Conservation (phyloP, 2,113 vertebrate genomes). For the Podarcis cretensis region DNA sequence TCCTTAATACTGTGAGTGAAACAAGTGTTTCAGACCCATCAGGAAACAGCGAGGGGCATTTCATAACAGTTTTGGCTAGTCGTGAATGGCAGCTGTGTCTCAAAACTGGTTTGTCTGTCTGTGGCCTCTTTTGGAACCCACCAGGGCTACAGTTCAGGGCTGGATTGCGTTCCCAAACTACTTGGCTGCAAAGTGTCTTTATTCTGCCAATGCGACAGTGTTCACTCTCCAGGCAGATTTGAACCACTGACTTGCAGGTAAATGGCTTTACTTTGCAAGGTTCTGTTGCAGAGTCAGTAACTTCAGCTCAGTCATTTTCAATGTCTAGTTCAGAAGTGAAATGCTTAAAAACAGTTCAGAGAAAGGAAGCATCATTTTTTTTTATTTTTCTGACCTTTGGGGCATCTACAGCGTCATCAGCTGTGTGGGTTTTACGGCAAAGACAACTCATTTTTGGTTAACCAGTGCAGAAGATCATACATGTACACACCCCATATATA, state of each 20-base stretch:
- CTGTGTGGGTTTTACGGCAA: not conserved
- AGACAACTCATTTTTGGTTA: not conserved
- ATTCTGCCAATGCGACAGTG: not conserved
- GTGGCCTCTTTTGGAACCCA: not conserved
- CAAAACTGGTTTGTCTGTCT: constrained; percentile 16
- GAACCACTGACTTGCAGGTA: not conserved
- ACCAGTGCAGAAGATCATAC: too few species aligned
- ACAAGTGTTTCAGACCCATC: constrained; percentile 7
- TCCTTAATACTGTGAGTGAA: not conserved
- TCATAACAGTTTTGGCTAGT: not conserved
- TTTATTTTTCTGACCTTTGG: too few species aligned
- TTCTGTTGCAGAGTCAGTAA: not conserved
- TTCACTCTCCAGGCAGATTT: not conserved
- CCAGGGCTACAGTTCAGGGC: not conserved
- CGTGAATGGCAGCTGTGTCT: not conserved
- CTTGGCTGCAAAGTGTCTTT: not conserved
- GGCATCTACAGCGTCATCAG: too few species aligned
- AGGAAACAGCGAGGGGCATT: not conserved
- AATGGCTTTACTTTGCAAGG: not conserved
- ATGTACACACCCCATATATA: too few species aligned
- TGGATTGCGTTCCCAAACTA: not conserved
- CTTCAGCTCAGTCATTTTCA: not conserved
- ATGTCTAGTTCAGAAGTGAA: not conserved
- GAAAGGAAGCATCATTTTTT: not conserved
- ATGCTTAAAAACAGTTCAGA: not conserved